These are phyloP conservation scores for Turdus rufiventris DNA, from an alignment of 2,113 vertebrate species.

Conservation along the genomic window DNA sequence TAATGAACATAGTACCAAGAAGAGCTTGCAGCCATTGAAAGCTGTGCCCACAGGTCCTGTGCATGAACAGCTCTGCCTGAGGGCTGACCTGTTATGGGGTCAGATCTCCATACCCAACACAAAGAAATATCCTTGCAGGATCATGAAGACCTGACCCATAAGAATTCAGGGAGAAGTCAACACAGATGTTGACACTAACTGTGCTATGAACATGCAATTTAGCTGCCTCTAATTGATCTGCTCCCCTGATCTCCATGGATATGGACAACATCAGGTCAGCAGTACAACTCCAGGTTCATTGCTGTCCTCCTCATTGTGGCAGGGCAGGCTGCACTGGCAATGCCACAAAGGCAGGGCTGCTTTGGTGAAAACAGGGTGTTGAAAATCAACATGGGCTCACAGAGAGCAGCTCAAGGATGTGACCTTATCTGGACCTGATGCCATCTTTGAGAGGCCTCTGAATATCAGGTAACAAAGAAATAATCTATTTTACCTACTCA, in stretches of 20 bases:
- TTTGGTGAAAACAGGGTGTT: neutral
- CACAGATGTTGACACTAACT: neutral
- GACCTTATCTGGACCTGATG: neutral
- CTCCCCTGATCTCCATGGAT: neutral
- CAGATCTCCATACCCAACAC: neutral
- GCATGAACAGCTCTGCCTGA: neutral
- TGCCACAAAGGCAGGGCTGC: neutral
- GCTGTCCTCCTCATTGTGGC: neutral
- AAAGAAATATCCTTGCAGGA: neutral
- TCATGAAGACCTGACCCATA: neutral
- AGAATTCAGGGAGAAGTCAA: neutral
- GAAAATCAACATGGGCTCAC: neutral
- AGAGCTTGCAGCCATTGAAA: neutral
- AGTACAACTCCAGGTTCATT: neutral
- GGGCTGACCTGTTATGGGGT: neutral
- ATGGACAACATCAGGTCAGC: neutral
- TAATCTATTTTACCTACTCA: neutral
- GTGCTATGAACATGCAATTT: neutral
- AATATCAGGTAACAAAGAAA: neutral
- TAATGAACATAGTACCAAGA: neutral
- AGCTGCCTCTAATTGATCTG: neutral
- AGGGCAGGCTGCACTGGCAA: neutral
- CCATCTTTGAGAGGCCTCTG: neutral
- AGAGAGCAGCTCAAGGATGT: rapidly evolving
- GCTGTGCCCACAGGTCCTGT: neutral